Percentiles rank a stretch among this genome's conserved stretches.
These are phyloP conservation scores for Meleagris gallopavo DNA, from an alignment of 2,113 vertebrate species.

Conservation along the genomic window DNA sequence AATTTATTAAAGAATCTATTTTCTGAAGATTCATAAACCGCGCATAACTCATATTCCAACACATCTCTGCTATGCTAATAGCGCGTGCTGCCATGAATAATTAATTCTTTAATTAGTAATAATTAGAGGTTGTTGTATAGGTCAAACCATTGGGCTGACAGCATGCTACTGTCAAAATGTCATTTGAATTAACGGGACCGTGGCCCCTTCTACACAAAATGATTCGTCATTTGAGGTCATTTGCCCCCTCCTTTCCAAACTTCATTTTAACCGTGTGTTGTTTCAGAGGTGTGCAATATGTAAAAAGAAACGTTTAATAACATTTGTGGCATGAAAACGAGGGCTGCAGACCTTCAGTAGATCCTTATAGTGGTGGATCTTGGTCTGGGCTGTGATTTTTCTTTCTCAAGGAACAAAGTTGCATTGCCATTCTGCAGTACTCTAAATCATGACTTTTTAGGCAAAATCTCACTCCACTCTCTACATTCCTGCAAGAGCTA, in stretches of 20 bases:
- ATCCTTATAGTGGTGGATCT: neutral
- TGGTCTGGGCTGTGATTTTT: neutral
- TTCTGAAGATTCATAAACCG: constrained; percentile 90
- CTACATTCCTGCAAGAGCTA: neutral
- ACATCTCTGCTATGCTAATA: constrained; percentile 87
- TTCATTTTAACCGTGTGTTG: neutral
- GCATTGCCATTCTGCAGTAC: neutral
- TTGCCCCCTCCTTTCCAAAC: neutral
- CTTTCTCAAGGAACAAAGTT: neutral
- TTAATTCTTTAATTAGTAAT: constrained; percentile 92
- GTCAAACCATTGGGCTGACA: constrained; percentile 84
- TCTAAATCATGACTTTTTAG: neutral
- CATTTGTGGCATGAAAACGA: neutral
- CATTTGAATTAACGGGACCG: constrained; percentile 73
- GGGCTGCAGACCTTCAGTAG: neutral
- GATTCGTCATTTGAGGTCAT: neutral
- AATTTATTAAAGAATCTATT: constrained; percentile 93
- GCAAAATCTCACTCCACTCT: neutral
- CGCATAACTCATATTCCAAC: constrained; percentile 85
- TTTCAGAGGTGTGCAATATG: neutral
- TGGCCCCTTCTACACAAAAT: constrained; percentile 33
- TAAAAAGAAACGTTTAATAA: constrained; percentile 52
- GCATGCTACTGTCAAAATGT: constrained; percentile 81
- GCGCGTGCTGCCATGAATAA: constrained; percentile 82
- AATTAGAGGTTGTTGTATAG: constrained; percentile 86